phyloP scores from a whole-genome alignment of 2,888 invertebrate genomes.

The Phytoseiulus persimilis region DNA sequence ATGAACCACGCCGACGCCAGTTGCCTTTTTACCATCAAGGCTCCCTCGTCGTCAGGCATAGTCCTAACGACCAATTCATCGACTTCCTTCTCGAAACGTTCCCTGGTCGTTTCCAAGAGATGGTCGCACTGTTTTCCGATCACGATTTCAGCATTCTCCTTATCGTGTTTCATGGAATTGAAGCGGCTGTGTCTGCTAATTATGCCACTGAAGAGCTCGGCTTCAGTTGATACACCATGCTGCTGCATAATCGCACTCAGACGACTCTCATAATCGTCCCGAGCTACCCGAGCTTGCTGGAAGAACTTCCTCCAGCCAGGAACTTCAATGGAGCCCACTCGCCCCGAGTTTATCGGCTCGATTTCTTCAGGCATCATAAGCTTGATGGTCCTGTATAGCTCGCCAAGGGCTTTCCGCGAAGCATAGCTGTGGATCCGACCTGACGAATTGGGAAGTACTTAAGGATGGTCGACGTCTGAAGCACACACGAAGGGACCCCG shows the following conservation, averaged over 20 bases:
- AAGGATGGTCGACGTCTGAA: no score
- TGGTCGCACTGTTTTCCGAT: neutral
- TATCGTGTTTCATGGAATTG: neutral
- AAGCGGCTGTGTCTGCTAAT: neutral
- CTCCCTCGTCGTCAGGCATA: neutral
- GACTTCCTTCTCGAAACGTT: neutral
- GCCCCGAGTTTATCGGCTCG: neutral
- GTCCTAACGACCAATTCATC: neutral
- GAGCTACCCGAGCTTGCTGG: neutral
- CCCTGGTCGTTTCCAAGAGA: neutral
- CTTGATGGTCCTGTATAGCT: conserved; percentile 46
- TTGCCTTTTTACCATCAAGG: neutral
- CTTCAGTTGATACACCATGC: neutral
- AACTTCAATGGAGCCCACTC: neutral
- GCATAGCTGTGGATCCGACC: conserved; percentile 46
- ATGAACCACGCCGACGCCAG: conserved; percentile 25
- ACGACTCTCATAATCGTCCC: neutral
- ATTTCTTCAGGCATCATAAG: neutral
- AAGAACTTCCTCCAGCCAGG: neutral
- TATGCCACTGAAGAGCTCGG: neutral
- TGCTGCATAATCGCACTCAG: neutral
- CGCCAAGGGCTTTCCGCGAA: conserved; percentile 48
- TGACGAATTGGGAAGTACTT: neutral
- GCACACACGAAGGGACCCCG: no score
- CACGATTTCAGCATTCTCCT: neutral